These are phyloP conservation scores for Protobothrops flavoviridis DNA, from an alignment of 2,113 vertebrate species.

Conservation along the genomic window DNA sequence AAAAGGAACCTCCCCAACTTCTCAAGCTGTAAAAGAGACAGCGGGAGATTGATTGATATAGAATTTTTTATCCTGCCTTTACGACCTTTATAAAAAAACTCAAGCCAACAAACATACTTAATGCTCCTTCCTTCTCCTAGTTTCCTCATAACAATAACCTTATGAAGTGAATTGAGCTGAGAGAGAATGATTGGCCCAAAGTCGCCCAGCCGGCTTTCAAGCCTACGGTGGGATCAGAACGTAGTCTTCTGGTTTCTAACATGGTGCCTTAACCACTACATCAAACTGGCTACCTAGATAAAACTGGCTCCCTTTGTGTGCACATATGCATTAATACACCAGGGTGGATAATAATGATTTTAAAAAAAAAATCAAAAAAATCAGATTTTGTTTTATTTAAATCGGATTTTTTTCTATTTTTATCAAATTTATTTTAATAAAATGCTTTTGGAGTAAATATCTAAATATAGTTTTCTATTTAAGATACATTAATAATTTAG, in stretches of 20 bases:
- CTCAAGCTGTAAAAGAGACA: background rate
- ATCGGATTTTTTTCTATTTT: too few relatives aligned
- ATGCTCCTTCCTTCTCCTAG: background rate
- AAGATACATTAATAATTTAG: too few relatives aligned
- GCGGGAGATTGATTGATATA: background rate
- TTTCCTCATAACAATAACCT: background rate
- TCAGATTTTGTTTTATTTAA: too few relatives aligned
- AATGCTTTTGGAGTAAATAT: too few relatives aligned
- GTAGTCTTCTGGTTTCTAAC: background rate
- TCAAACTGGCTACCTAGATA: background rate
- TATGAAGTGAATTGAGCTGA: background rate
- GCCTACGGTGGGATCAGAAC: background rate
- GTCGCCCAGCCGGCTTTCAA: background rate
- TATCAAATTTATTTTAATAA: too few relatives aligned
- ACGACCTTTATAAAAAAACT: background rate
- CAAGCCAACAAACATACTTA: background rate
- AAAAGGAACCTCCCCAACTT: background rate
- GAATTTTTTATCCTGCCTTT: background rate
- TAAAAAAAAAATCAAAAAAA: too few relatives aligned
- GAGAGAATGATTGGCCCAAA: background rate
- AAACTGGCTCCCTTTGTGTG: background rate
- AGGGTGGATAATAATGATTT: too few relatives aligned
- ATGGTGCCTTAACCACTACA: background rate
- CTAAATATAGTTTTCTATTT: too few relatives aligned
- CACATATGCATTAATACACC: background rate